Conservation (phyloP, 2,888 invertebrate genomes). For the Luperina testacea region DNA sequence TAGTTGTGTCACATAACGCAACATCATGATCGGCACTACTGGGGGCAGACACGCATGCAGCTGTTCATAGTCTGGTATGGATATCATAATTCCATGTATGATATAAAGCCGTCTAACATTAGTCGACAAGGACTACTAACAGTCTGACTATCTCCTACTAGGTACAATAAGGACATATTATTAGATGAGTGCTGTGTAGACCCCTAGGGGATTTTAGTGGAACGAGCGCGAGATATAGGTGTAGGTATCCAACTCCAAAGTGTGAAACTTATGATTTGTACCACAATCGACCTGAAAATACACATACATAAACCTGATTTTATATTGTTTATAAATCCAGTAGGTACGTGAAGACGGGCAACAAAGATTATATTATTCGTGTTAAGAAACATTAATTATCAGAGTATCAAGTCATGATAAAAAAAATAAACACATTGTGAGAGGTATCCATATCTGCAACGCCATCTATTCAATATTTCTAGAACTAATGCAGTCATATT, state of each 20-base stretch:
- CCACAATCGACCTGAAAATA: neutral
- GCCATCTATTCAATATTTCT: conserved; percentile 33
- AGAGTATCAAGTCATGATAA: neutral
- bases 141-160: neutral
- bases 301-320: neutral
- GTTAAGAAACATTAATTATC: neutral
- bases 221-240: neutral
- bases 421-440: neutral
- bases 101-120: neutral
- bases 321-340: neutral
- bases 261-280: neutral
- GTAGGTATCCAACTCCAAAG: neutral
- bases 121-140: neutral
- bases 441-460: neutral
- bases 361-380: conserved; percentile 15
- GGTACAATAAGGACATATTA: neutral
- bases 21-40: neutral
- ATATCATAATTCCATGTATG: neutral
- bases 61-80: neutral
- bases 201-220: too few relatives aligned
- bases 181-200: too few relatives aligned
- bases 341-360: neutral
- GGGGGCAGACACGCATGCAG: too few relatives aligned
- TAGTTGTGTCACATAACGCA: too few relatives aligned
- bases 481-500: conserved; percentile 6